Evolutionary conservation across 2,113 vertebrate genomes (phyloP), one percentile per base, ranked within the genome.

Genomic region (Grantiella picta): DNA sequence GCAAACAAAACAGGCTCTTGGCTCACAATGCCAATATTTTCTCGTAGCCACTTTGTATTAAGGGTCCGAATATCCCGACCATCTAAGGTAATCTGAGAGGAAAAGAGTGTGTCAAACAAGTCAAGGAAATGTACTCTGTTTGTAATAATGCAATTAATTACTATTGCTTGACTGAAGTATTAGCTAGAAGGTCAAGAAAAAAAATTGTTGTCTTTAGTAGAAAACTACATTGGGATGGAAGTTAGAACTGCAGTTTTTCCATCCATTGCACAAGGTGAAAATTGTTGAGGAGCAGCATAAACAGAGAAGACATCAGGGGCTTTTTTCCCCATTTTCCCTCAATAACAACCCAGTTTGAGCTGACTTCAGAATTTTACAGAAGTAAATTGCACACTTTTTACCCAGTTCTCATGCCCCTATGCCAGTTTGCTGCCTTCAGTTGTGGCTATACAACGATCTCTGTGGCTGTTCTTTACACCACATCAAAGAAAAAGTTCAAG

Each of bases 1-100:
- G 95, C 96, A 92, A 98, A 98, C 82, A 97, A 87, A 90, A 97
- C 65, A n/a, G 97, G 97, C 71, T 98, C 98, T 68, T 98, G 98
- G 82, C 96, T 98, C 80, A 98, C 97, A 83, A 98, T 91, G 54
- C 97, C 97, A 38, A 97, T 98, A 57, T 97, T 97, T 92, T 98
- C 94, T 86, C 97, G 75, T 49, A 98, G 93, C 97, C 98, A 98
- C 71, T 97, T 98, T n/a, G 97, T 73, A 40, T 98, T 98, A 50
- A 98, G 93, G 0, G 93, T 92, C 29, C 95, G 93, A 82, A 98
- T 95, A 93, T 98, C 97, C 24, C 9, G 89, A 29, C 97, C 97
- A 81, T 98, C 97, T 76, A 98, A 83, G 10, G 88, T 94, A 53
- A 98, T 90, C 97, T 98, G 79, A 76, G 24, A 91, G 9, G 31